Evolutionary conservation across 2,113 vertebrate species (phyloP), one percentile per base, ranked within the genome.

Genomic region (Opisthocomus hoazin): DNA sequence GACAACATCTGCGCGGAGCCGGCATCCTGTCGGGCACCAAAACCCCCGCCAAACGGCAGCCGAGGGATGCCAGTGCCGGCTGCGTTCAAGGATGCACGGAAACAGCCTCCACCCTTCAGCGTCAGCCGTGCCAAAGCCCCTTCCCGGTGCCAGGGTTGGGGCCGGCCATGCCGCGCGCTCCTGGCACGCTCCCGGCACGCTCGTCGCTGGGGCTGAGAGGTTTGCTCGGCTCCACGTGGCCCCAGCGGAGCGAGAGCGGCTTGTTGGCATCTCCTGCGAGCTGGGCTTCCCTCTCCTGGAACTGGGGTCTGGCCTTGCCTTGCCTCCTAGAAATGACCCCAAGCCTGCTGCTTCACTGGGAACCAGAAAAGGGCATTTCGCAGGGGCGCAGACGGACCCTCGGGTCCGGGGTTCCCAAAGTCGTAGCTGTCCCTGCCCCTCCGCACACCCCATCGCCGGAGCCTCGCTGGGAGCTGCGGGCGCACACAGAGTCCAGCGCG

Each of bases 331-430:
- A 41, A 45, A 10, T 4, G 8, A 80, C 36, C 27, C 27, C 27
- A 17, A 53, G 82, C 4, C 18, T 0, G 1, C 34, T n/a, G 63
- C 43, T 46, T 34, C 0, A 0, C 3, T 34, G 10, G 45, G 37
- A 43, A 46, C 2, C 27, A 19, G 64, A 6, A 46, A 37, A 61
- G 79, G 34, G 17, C 45, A 11, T 50, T 61, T 65, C 5, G 4
- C 13, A 6, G 9, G 22, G 75, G 50, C 11, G 27, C 19, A 13
- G 39, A 82, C 0, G 1, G 19, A 39, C 2, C 4, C 5, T 9
- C 5, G 12, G 1, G 12, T 1, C 11, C 7, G 32, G 20, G 16
- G 15, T 36, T 75, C 56, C 46, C 26, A 7, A 77, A 27, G 50
- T 27, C 30, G 16, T 5, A 1, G 19, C 9, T 11, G 3, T 6